Evolutionary conservation across 1,140 invertebrate genomes (phyloP).

Genomic region (Archegozetes longisetosus): DNA sequence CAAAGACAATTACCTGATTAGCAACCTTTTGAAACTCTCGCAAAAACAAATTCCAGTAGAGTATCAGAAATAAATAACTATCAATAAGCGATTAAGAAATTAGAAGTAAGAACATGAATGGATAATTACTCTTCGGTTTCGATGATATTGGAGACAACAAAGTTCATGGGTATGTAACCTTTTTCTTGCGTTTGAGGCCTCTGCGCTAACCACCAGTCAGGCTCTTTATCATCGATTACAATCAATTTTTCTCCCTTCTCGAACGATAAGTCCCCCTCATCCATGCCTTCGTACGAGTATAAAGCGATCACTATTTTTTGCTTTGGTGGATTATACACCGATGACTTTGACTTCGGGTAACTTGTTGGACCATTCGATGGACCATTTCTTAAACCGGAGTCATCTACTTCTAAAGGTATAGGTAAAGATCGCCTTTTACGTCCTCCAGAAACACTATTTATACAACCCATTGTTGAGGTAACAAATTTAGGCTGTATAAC

Average conservation of each 20-base stretch:
- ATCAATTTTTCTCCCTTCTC: constrained; percentile 95
- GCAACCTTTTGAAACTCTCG: neutral
- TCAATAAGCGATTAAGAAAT: too few species aligned
- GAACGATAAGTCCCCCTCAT: constrained; percentile 95
- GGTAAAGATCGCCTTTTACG: neutral
- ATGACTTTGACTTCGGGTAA: neutral
- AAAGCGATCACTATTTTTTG: constrained; percentile 76
- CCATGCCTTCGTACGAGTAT: constrained; percentile 96
- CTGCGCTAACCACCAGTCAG: constrained; percentile 97
- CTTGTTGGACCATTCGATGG: neutral
- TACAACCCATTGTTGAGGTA: neutral
- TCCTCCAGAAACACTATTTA: neutral
- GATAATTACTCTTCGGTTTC: constrained; percentile 95
- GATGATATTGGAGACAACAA: constrained; percentile 96
- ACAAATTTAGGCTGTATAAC: neutral
- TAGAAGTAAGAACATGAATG: too few species aligned
- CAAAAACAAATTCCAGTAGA: too few species aligned
- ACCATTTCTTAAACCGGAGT: neutral
- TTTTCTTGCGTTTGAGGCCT: constrained; percentile 85
- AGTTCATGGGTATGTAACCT: constrained; percentile 98
- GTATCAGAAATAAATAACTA: too few species aligned
- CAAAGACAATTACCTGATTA: too few species aligned
- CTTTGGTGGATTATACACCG: constrained; percentile 31
- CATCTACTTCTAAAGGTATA: neutral
- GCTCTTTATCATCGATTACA: constrained; percentile 93